phyloP scores from a whole-genome alignment of 2,113 vertebrate genomes.

The Rafetus swinhoei region DNA sequence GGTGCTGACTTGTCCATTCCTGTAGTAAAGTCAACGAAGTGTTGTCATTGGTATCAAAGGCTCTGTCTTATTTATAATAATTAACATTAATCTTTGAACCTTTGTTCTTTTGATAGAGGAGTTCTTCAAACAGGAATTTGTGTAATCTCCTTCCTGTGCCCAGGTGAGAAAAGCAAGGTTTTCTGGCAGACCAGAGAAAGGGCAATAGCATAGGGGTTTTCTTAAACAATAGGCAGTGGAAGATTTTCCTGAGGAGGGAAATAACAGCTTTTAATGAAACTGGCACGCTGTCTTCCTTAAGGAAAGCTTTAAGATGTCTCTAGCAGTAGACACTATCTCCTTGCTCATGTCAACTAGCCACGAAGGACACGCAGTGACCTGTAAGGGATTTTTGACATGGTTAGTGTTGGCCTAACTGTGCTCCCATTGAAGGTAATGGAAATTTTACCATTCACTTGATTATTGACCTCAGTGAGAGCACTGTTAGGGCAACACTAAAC shows the following conservation, averaged over 20 bases:
- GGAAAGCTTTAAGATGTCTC: neutral
- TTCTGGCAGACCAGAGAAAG: neutral
- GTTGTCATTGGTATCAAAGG: neutral
- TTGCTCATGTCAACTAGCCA: neutral
- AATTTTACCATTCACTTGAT: neutral
- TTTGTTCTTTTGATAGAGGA: neutral
- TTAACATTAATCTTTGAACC: neutral
- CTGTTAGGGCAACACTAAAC: neutral
- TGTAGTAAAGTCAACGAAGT: neutral
- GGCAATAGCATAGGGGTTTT: neutral
- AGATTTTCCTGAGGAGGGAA: neutral
- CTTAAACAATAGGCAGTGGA: neutral
- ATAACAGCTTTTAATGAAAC: neutral
- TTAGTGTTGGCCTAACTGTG: neutral
- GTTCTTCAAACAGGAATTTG: neutral
- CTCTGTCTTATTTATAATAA: neutral
- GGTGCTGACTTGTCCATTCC: neutral
- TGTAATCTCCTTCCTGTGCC: neutral
- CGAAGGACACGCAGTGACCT: neutral
- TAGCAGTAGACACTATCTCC: neutral
- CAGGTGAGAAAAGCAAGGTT: neutral
- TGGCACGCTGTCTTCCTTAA: neutral
- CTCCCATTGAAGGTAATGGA: neutral
- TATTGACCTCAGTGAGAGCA: neutral
- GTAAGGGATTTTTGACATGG: neutral